Base-by-base conservation (phyloP, 2,113 vertebrate species). In the Upupa epops region DNA sequence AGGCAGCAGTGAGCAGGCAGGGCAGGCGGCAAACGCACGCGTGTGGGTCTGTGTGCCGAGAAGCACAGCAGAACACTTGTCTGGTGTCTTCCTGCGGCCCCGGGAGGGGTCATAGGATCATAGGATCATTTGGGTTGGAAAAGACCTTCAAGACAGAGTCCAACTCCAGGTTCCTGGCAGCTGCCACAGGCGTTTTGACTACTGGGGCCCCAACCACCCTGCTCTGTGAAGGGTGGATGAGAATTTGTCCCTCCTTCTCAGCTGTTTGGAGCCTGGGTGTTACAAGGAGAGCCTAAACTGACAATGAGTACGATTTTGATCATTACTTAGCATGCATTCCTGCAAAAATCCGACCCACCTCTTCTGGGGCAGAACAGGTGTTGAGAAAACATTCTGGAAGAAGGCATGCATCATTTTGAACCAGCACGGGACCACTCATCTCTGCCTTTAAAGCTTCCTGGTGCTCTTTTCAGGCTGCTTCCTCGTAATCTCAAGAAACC, bases 61-160 rank as follows among this genome's bases (percentile, higher is more conserved):
- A 14, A 8, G 18, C 73, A 2, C 52, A 8, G 49, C 46, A 3
- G 20, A 8, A 52, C 17, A 5, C 7, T 0, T 0, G 2, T 5
- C 17, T 13, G 40, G 9, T 68, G n/a, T 49, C 28, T 10, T 9
- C 20, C 45, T 18, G 49, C 46, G 20, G 19, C 46, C 46, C 46
- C 5, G 46, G 46, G 20, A 48, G 46, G 19, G 11, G 40, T 42
- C 40, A 42, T 42, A 15, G 40, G 15, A 15, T 42, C 40, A 42
- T 42, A 15, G 40, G 15, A 15, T 42, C 40, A 42, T 42, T 42
- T 42, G 15, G 40, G 15, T 42, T 42, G 40, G 40, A 42, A 42
- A 42, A 42, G 40, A 42, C 40, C 40, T 42, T 42, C 40, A 42
- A 42, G 40, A 42, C 15, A 11, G 11, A 42, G 40, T 15, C 40